Evolutionary conservation across 1,140 invertebrate species (phyloP).

Genomic region (Drosophila kanapiae): DNA sequence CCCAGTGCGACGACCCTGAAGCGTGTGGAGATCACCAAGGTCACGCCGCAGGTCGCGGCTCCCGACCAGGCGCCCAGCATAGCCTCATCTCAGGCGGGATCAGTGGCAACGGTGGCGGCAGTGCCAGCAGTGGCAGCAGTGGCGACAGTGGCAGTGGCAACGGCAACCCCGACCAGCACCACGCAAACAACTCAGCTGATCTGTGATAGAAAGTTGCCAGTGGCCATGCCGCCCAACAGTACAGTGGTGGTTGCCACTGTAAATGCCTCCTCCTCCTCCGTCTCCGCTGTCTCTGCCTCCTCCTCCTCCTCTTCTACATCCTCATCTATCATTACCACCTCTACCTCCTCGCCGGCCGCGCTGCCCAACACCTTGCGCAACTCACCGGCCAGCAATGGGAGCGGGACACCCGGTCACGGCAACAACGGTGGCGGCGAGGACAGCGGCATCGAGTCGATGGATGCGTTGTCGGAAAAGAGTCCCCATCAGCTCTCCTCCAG

Average conservation of each 20-base stretch:
- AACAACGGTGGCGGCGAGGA: constrained; percentile 91
- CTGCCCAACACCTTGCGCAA: constrained; percentile 76
- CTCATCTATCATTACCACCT: constrained; percentile 31
- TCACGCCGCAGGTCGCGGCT: constrained; percentile 42
- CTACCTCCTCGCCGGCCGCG: constrained; percentile 62
- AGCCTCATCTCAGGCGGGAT: constrained; percentile 21
- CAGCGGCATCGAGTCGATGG: constrained; percentile 97
- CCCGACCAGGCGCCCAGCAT: constrained; percentile 35
- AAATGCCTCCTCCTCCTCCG: background rate
- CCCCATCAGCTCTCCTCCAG: constrained; percentile 91
- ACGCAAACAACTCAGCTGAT: constrained; percentile 58
- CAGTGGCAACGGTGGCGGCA: constrained; percentile 5
- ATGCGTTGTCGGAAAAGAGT: constrained; percentile 95
- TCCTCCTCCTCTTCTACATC: constrained; percentile 28
- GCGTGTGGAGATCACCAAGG: constrained; percentile 76
- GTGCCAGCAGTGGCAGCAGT: no score
- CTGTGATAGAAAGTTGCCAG: constrained; percentile 66
- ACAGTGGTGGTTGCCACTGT: background rate
- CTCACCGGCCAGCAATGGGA: constrained; percentile 86
- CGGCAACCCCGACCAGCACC: constrained; percentile 20
- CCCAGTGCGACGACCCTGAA: constrained; percentile 81
- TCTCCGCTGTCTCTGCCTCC: constrained; percentile 1
- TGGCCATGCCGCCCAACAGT: constrained; percentile 36
- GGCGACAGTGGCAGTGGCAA: constrained; percentile 2
- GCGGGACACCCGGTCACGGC: constrained; percentile 74